Base-by-base conservation (phyloP, 2,113 vertebrate genomes). In the Elephas maximus region DNA sequence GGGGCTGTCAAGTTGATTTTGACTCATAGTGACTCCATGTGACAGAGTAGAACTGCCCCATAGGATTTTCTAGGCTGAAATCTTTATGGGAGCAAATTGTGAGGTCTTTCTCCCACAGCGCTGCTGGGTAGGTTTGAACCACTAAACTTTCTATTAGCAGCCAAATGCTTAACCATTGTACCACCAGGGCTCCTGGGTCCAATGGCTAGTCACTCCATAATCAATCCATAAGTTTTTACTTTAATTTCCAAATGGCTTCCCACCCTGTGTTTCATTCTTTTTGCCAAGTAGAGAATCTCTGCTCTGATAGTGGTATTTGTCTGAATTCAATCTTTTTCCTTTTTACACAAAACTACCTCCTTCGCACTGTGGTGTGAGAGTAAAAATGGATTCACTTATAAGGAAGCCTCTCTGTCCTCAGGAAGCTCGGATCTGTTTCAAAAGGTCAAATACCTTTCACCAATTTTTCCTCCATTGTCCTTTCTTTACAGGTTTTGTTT, bases 221-320 rank as follows among this genome's bases (percentile, higher is more conserved):
- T 96, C 88, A 92, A 93, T 87, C 81, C 10, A 14, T 63, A 60
- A 63, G 90, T 93, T 91, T 83, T 73, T 89, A 67, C 90, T 95
- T 96, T 87, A 94, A 92, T 95, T 90, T 94, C 84, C 33, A 65
- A 51, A 48, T 51, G 88, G 73, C 45, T 88, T 60, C 57, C 79
- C 74, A 85, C 57, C 84, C 45, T 28, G 12, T 80, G 73, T 14
- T 83, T 95, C 53, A 12, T 91, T 78, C 63, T 41, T 93, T 93
- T 89, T n/a, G 33, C 65, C 77, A 51, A 33, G 45, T 53, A 30
- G 10, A 79, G 44, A 92, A 67, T 51, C 41, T 88, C 87, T 92
- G 78, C 30, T 78, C 24, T 79, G 67, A 2, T 24, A 71, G 30
- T 81, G 62, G 7, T 33, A 71, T 88, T 97, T 88, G 74, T 91